A percentile compares a stretch with the other conserved stretches of the same genome.
Conservation (phyloP, 92 coral and sea anemone species). For the Bergia sp. region DNA sequence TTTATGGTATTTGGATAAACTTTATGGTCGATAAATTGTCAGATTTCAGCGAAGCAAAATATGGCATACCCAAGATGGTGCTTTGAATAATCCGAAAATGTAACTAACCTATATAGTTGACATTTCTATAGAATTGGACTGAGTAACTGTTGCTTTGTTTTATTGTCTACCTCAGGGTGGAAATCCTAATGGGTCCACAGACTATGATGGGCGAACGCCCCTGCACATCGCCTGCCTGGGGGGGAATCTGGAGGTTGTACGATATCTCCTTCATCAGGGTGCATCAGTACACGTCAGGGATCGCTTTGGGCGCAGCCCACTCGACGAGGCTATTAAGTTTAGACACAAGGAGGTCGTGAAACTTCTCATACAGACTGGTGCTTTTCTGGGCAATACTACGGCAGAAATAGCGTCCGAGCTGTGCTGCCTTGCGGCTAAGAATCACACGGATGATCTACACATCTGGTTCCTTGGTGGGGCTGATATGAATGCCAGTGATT, state of each 20-base stretch:
- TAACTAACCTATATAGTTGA: too few species aligned
- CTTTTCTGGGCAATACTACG: conserved; percentile 62
- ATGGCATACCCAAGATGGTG: too few species aligned
- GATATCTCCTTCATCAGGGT: conserved; percentile 79
- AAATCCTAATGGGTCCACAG: conserved; percentile 75
- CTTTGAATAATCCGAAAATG: too few species aligned
- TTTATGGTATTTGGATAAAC: too few species aligned
- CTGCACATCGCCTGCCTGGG: conserved; percentile 93
- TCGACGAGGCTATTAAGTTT: conserved; percentile 88
- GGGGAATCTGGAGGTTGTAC: conserved; percentile 76
- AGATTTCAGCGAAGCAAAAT: too few species aligned
- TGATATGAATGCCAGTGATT: conserved; percentile 78
- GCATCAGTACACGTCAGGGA: conserved; percentile 87
- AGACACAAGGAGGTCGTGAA: conserved; percentile 78
- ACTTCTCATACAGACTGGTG: conserved; percentile 78
- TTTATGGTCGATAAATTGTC: too few species aligned
- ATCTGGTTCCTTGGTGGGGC: conserved; percentile 86
- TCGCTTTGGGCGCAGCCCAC: conserved; percentile 83
- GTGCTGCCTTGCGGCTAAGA: conserved; percentile 87
- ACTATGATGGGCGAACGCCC: conserved; percentile 91
- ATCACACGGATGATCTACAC: conserved; percentile 79
- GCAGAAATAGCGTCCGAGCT: conserved; percentile 83
- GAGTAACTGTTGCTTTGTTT: too few species aligned
- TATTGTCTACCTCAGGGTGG: conserved; percentile 63
- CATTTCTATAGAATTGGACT: too few species aligned